phyloP scores from a whole-genome alignment of 2,888 invertebrate species.

The Biston betularia region DNA sequence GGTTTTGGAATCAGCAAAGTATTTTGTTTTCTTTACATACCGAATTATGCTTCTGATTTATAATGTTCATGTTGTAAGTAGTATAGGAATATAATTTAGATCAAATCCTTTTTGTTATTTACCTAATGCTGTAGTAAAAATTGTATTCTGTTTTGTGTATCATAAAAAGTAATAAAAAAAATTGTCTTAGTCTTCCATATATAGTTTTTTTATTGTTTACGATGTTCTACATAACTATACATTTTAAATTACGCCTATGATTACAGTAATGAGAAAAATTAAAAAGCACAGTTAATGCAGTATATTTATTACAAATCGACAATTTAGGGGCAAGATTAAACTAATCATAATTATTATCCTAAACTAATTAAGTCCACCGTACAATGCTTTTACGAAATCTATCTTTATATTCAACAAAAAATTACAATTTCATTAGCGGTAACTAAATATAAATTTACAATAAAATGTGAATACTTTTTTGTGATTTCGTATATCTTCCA shows the following conservation, averaged over 20 bases:
- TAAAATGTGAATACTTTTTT: constrained; percentile 34
- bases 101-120: too few species aligned
- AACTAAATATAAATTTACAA: constrained; percentile 37
- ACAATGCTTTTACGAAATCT: constrained; percentile 31
- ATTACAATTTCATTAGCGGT: constrained; percentile 32
- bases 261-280: constrained; percentile 30
- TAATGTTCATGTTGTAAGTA: too few species aligned
- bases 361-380: too few species aligned
- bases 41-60: too few species aligned
- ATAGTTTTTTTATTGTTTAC: background rate
- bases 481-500: constrained; percentile 3
- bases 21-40: too few species aligned
- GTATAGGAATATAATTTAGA: too few species aligned
- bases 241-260: constrained; percentile 7
- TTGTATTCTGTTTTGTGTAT: too few species aligned
- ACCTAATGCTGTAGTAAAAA: too few species aligned
- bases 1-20: too few species aligned
- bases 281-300: constrained; percentile 32
- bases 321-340: constrained; percentile 45
- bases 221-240: background rate
- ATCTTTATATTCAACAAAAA: constrained; percentile 36
- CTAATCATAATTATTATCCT: background rate
- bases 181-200: too few species aligned
- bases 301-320: constrained; percentile 43
- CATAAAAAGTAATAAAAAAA: too few species aligned